Base-by-base conservation (phyloP, 2,797 vertebrate species). In the Orientallactaga sibirica region DNA sequence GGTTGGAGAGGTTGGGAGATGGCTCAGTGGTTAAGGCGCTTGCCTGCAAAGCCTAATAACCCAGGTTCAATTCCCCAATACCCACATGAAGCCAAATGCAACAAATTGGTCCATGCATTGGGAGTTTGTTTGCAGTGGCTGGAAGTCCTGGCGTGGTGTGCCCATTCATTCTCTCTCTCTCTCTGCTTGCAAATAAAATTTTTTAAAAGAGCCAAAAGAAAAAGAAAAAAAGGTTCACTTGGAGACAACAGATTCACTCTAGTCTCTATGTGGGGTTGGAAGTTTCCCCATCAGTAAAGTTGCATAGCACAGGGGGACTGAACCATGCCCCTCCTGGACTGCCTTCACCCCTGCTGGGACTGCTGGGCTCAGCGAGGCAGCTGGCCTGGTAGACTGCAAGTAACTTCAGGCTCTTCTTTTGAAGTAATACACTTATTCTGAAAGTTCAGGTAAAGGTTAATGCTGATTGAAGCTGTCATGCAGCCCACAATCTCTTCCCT, bases 401-500 rank as follows among this genome's bases (percentile, higher is more conserved):
- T 68, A 66, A 80, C 81, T 93, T 90, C 14, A 33, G 41, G 73
- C 58, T 85, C 61, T 62, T 94, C 58, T 94, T 92, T 84, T 80
- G 92, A 92, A 88, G 89, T 33, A 75, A 20, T 66, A 27, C 7
- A 70, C 76, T 88, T 86, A 90, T 91, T 84, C 52, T 70, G 37
- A 90, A 93, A 95, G 96, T 97, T 97, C 95, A 95, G 86, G 27
- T 92, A 90, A 95, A 96, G 96, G 93, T 95, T 76, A 95, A 81
- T 68, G 11, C 87, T 76, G 90, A 92, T 61, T 76, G 64, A 95
- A 86, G 90, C 90, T 95, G 95, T 95, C 90, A 86, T 43, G 73
- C 82, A 93, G 48, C 76, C 75, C 86, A 61, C 90, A 78, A 83
- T 94, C 84, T 94, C 93, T 90, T 88, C 67, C 83, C 58, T 89